phyloP scores from a whole-genome alignment of 2,113 vertebrate genomes.

The Podilymbus podiceps region DNA sequence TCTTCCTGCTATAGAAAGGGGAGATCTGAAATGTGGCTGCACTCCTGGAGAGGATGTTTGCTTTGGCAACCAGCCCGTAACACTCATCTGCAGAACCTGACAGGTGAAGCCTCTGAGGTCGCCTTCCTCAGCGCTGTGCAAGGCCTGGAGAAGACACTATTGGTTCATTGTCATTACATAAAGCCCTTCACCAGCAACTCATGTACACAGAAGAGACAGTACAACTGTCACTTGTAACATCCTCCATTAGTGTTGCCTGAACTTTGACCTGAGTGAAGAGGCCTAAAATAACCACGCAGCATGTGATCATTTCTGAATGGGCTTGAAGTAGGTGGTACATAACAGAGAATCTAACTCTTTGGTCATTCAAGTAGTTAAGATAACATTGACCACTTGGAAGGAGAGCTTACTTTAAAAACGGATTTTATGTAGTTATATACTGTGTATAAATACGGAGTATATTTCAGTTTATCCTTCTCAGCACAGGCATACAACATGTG shows the following conservation, averaged over 20 bases:
- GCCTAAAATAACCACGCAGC: not conserved
- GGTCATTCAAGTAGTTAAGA: not conserved
- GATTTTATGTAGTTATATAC: not conserved
- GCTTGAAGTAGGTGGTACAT: not conserved
- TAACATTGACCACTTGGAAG: not conserved
- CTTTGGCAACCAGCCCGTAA: not conserved
- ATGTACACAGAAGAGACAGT: rapidly evolving
- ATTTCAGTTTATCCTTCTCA: not conserved
- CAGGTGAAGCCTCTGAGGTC: not conserved
- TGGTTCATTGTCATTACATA: not conserved
- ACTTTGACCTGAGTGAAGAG: not conserved
- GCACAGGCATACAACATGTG: rapidly evolving
- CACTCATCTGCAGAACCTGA: not conserved
- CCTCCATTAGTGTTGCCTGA: not conserved
- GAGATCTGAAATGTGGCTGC: rapidly evolving
- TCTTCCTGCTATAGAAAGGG: not conserved
- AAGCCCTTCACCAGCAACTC: not conserved
- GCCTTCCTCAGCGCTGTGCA: not conserved
- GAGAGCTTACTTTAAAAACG: not conserved
- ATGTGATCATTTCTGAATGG: not conserved
- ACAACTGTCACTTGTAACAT: not conserved
- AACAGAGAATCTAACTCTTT: not conserved
- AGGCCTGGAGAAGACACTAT: not conserved
- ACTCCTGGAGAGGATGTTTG: not conserved
- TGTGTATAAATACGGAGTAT: not conserved